These are phyloP conservation scores for Regulus satrapa DNA, from an alignment of 2,113 vertebrate genomes.

Conservation along the genomic window DNA sequence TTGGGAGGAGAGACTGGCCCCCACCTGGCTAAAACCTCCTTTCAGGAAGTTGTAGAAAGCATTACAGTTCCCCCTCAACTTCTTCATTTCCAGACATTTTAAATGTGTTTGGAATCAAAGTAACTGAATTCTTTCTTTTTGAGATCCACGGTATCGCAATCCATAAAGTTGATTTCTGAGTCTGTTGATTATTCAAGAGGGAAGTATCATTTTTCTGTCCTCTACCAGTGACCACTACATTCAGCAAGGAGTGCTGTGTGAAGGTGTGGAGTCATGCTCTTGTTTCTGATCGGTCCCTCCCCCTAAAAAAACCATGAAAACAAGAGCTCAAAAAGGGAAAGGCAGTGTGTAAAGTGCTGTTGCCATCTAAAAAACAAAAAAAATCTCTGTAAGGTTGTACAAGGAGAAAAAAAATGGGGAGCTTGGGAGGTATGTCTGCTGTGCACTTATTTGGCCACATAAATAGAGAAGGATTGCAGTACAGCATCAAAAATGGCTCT, in stretches of 20 bases:
- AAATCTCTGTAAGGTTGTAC: neutral
- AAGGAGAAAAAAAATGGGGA: neutral
- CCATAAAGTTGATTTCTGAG: neutral
- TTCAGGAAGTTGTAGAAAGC: neutral
- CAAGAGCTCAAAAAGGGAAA: neutral
- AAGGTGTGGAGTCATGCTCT: neutral
- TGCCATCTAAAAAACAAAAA: neutral
- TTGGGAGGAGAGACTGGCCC: neutral
- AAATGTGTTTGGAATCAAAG: neutral
- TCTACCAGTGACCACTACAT: neutral
- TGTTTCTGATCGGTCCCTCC: neutral
- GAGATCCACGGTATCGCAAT: neutral
- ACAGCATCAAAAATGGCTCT: neutral
- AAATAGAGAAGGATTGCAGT: neutral
- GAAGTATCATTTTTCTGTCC: neutral
- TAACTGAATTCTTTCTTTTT: neutral
- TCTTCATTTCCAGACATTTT: neutral
- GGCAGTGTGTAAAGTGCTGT: neutral
- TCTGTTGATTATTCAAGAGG: neutral
- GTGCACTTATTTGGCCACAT: neutral
- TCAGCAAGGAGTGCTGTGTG: neutral
- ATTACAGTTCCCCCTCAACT: neutral
- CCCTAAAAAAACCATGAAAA: neutral
- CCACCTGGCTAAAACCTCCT: neutral
- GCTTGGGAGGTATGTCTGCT: neutral